Conservation (phyloP, 2,888 invertebrate genomes). For the Yponomeuta evonymella region DNA sequence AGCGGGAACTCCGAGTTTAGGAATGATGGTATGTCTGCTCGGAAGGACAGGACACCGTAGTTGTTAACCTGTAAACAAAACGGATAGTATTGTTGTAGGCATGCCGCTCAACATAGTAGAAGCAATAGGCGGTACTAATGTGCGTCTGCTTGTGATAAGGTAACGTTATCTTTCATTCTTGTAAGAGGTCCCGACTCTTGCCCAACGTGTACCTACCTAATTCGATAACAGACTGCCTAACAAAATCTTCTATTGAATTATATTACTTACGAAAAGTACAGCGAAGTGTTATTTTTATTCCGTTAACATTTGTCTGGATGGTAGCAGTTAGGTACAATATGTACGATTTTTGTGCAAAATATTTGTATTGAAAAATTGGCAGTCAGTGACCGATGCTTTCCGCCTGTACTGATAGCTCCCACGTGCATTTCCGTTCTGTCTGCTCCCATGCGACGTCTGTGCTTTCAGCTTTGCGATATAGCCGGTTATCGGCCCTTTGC, state of each 20-base stretch:
- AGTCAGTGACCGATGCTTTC: constrained; percentile 47
- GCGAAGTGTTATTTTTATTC: neutral
- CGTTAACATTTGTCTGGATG: neutral
- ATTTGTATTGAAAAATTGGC: constrained; percentile 20
- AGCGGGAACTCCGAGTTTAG: constrained; percentile 92
- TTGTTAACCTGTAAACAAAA: constrained; percentile 85
- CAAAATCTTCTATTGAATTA: constrained; percentile 23
- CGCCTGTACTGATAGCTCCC: constrained; percentile 28
- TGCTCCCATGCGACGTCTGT: neutral
- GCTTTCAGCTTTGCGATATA: constrained; percentile 4
- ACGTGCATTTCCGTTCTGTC: constrained; percentile 40
- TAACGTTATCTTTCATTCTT: constrained; percentile 15
- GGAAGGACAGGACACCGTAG: constrained; percentile 92
- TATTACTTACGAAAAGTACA: neutral
- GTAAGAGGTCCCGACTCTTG: constrained; percentile 43
- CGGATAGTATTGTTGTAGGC: neutral
- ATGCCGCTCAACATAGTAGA: neutral
- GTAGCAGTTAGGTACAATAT: neutral
- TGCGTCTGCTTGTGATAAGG: constrained; percentile 13
- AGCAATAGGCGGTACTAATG: neutral
- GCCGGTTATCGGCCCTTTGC: neutral
- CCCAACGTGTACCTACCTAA: constrained; percentile 24
- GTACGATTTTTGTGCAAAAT: constrained; percentile 6
- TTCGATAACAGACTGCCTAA: constrained; percentile 30
- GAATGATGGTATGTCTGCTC: constrained; percentile 90